Percentiles rank a stretch among this genome's conserved stretches.
phyloP scores from a whole-genome alignment of 2,113 vertebrate species.

The Odobenus rosmarus region DNA sequence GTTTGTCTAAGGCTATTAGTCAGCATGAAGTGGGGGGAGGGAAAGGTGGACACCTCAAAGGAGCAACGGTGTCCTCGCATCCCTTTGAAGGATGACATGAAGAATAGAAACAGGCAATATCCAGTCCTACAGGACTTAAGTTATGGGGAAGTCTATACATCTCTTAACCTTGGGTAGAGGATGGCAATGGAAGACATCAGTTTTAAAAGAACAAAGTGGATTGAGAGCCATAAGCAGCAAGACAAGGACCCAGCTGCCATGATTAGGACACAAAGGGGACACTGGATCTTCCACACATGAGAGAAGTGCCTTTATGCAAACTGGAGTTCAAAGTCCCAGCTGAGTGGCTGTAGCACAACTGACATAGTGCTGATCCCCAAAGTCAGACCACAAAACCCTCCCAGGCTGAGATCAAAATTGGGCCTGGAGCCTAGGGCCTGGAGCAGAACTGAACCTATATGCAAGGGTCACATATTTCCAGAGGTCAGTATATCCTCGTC shows the following conservation, averaged over 20 bases:
- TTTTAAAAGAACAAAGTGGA: background rate
- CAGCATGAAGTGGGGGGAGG: background rate
- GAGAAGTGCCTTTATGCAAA: background rate
- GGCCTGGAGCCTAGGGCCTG: background rate
- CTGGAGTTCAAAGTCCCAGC: background rate
- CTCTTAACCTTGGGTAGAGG: background rate
- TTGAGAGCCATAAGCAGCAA: background rate
- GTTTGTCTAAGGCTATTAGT: background rate
- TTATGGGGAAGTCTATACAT: background rate
- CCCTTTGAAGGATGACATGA: background rate
- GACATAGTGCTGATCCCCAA: background rate
- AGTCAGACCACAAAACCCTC: background rate
- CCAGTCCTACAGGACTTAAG: background rate
- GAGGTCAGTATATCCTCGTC: background rate
- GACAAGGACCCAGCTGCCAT: background rate
- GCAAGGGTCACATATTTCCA: background rate
- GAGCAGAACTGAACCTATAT: background rate
- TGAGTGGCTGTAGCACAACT: background rate
- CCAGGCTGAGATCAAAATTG: background rate
- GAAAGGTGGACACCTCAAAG: background rate
- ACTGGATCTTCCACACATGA: background rate
- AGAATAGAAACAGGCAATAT: background rate
- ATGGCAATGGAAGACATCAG: background rate
- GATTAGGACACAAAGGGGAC: background rate
- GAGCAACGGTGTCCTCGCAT: background rate